Evolutionary conservation across 1,140 invertebrate genomes (phyloP).

Genomic region (Lepidostoma basale): DNA sequence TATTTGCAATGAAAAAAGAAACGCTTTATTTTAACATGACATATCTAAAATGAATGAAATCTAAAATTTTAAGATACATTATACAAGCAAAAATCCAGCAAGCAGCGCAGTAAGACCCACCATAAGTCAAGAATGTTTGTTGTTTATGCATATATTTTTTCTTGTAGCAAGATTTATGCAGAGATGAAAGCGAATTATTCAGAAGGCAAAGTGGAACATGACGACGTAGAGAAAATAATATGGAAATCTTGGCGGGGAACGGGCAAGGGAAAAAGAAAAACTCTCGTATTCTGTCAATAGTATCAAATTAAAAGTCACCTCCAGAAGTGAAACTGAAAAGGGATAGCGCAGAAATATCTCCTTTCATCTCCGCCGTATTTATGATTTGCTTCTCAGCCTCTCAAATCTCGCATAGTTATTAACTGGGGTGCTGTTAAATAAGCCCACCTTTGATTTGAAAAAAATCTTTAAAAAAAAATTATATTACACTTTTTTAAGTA

Average conservation of each 20-base stretch:
- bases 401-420: too few relatives aligned
- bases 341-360: slow-evolving; percentile 12
- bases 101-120: background rate
- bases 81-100: too few relatives aligned
- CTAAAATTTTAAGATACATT: too few relatives aligned
- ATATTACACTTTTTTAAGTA: too few relatives aligned
- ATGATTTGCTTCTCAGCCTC: too few relatives aligned
- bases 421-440: too few relatives aligned
- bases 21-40: too few relatives aligned
- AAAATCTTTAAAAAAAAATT: too few relatives aligned
- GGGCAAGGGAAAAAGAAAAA: slow-evolving; percentile 10
- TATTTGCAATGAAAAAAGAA: too few relatives aligned
- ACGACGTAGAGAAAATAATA: background rate
- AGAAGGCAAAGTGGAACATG: slow-evolving; percentile 18
- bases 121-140: slow-evolving; percentile 13
- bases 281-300: slow-evolving; percentile 27
- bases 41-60: too few relatives aligned
- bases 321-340: background rate
- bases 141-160: slow-evolving; percentile 33
- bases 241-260: background rate
- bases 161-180: slow-evolving; percentile 14
- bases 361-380: slow-evolving; percentile 19
- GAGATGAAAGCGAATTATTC: slow-evolving; percentile 36
- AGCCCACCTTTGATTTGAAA: too few relatives aligned
- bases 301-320: slow-evolving; percentile 27